Percentiles rank a stretch among this genome's conserved stretches.
Conservation (phyloP, 2,113 vertebrate genomes). For the Coptodon rendalli region DNA sequence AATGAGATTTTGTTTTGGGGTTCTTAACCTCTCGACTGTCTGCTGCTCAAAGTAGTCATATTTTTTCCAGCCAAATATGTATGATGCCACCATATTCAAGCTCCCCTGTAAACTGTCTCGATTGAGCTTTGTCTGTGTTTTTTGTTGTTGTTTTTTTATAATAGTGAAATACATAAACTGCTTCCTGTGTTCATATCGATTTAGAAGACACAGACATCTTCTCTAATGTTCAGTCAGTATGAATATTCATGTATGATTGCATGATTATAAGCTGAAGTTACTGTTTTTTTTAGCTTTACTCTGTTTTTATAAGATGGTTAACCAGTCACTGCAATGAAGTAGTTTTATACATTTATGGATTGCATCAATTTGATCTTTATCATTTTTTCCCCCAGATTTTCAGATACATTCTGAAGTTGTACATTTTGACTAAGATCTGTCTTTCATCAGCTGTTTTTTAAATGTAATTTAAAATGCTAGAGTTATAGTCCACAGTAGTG, state of each 20-base stretch:
- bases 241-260: not conserved
- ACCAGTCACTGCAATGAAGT: not conserved
- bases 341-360: not conserved
- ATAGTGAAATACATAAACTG: not conserved
- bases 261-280: not conserved
- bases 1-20: not conserved
- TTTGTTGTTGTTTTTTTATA: not conserved
- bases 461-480: not conserved
- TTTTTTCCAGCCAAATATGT: not conserved
- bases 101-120: not conserved
- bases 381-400: not conserved
- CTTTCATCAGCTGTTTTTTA: not conserved
- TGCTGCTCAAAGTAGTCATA: not conserved
- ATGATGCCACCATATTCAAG: not conserved
- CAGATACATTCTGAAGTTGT: not conserved
- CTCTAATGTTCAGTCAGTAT: not conserved
- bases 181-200: not conserved
- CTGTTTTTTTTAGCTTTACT: not conserved
- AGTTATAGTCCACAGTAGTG: not conserved
- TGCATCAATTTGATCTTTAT: not conserved
- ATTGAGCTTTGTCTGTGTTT: not conserved
- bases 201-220: not conserved
- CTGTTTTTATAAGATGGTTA: not conserved
- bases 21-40: not conserved
- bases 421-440: not conserved